A percentile compares a stretch with the other conserved stretches of the same genome.
Evolutionary conservation across 2,113 vertebrate species (phyloP).

Genomic region (Microcebus jonahi): DNA sequence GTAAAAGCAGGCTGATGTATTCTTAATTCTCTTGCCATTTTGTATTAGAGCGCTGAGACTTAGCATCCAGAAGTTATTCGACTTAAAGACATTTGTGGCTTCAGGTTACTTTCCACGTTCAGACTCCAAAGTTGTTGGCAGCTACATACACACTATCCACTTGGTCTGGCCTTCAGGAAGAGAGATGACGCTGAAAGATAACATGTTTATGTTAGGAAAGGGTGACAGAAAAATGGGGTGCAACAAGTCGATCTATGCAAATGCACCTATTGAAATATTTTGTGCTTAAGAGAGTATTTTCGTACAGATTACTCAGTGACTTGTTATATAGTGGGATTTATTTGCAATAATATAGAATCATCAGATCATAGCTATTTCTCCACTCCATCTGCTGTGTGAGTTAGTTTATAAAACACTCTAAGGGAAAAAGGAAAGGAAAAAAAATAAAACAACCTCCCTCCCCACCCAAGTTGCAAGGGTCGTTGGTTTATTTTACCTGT

Average conservation of each 20-base stretch:
- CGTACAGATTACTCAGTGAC: neutral
- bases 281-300: neutral
- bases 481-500: conserved; percentile 61
- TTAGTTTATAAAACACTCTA: neutral
- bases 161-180: neutral
- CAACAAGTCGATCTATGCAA: too few relatives aligned
- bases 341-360: neutral
- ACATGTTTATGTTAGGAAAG: neutral
- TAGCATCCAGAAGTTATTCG: neutral
- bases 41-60: neutral
- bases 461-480: conserved; percentile 59
- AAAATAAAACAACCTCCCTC: neutral
- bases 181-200: neutral
- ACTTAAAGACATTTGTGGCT: neutral
- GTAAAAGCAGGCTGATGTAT: neutral
- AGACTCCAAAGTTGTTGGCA: neutral
- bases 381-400: neutral
- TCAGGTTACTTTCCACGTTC: neutral
- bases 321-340: neutral
- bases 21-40: conserved; percentile 10
- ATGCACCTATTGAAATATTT: accelerated
- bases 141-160: accelerated
- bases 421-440: neutral
- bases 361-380: neutral
- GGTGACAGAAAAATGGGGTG: neutral